A percentile compares a stretch with the other conserved stretches of the same genome.
Conservation (phyloP, 1,140 invertebrate genomes). For the Heterodera schachtii region DNA sequence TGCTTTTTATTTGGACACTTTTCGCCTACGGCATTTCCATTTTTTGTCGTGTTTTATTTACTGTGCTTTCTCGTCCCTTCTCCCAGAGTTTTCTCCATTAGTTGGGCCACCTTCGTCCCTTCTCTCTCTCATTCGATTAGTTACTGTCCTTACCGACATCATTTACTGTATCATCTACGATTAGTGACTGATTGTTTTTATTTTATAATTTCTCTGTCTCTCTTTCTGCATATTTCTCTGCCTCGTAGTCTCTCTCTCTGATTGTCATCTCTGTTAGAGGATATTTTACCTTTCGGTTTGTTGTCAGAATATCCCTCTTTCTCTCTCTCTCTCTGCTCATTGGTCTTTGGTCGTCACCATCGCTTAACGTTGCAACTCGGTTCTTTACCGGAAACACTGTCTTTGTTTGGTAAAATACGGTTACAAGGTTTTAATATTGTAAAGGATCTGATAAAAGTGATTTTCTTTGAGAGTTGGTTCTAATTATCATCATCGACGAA, state of each 20-base stretch:
- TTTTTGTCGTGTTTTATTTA: background rate
- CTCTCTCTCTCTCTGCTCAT: background rate
- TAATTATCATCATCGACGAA: too few species aligned
- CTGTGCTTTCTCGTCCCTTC: background rate
- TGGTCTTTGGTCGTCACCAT: background rate
- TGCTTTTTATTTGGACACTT: background rate
- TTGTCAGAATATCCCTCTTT: background rate
- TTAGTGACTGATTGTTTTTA: background rate
- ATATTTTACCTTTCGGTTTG: background rate
- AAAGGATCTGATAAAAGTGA: slow-evolving; percentile 1
- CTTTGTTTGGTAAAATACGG: background rate
- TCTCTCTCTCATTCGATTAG: background rate
- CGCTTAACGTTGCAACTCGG: background rate
- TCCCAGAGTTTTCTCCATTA: background rate
- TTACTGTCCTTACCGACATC: background rate
- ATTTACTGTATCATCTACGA: too few species aligned
- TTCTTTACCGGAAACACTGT: background rate
- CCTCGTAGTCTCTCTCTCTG: background rate
- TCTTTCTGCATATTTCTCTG: background rate
- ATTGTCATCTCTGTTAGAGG: background rate
- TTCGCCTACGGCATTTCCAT: too few species aligned
- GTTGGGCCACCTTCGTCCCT: background rate
- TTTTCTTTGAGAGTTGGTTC: background rate
- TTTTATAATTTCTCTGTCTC: background rate
- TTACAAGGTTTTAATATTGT: background rate